Percentiles rank a stretch among this genome's conserved stretches.
Evolutionary conservation across 1,140 invertebrate genomes (phyloP).

Genomic region (Idris sp.): DNA sequence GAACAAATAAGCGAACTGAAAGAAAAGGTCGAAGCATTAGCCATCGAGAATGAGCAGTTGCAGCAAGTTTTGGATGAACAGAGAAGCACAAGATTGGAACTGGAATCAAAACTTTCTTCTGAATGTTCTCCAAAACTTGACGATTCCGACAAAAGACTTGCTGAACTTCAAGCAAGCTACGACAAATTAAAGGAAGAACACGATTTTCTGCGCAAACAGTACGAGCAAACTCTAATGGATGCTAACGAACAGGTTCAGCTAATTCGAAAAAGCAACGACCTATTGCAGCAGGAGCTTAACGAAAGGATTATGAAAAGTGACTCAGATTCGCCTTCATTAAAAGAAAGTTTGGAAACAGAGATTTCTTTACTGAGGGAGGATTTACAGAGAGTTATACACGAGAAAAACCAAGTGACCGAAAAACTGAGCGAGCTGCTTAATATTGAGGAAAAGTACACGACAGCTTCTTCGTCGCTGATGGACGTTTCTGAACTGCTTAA

Average conservation of each 20-base stretch:
- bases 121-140: constrained; percentile 60
- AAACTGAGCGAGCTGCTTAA: constrained; percentile 47
- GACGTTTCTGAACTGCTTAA: constrained; percentile 70
- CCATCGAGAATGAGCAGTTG: constrained; percentile 85
- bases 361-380: constrained; percentile 68
- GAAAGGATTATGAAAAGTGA: constrained; percentile 37
- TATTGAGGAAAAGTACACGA: constrained; percentile 69
- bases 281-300: constrained; percentile 56
- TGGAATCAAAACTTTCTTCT: constrained; percentile 61
- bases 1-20: constrained; percentile 77
- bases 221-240: constrained; percentile 67
- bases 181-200: constrained; percentile 67
- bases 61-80: constrained; percentile 83
- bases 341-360: constrained; percentile 5
- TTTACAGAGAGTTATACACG: constrained; percentile 68
- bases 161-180: constrained; percentile 55
- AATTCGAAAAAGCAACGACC: constrained; percentile 64
- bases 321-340: constrained; percentile 12
- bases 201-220: constrained; percentile 63
- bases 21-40: constrained; percentile 81
- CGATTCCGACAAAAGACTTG: constrained; percentile 53
- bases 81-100: constrained; percentile 65
- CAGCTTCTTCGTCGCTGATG: constrained; percentile 58
- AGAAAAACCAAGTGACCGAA: constrained; percentile 63
- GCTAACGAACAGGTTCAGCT: constrained; percentile 67